phyloP scores from a whole-genome alignment of 53 echinoderm and acorn worm genomes.

The Paracentrotus lividus region DNA sequence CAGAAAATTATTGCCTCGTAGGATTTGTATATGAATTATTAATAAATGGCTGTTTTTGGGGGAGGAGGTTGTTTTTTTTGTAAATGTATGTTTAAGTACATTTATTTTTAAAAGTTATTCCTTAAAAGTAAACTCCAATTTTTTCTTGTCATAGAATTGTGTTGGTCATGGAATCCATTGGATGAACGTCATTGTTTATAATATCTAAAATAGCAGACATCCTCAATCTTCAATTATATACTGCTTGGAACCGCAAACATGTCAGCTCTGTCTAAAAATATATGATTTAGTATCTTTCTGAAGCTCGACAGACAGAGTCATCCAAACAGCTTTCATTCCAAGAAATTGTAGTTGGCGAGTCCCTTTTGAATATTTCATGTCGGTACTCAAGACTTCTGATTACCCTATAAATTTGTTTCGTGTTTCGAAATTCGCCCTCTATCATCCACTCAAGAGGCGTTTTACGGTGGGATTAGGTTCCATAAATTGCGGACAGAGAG shows the following conservation, averaged over 20 bases:
- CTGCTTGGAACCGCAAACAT: not conserved
- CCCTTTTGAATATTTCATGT: slow-evolving; percentile 11
- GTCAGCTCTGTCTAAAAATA: not conserved
- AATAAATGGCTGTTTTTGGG: not conserved
- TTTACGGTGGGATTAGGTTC: slow-evolving; percentile 17
- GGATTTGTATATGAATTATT: not conserved
- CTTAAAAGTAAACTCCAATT: not conserved
- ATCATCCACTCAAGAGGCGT: slow-evolving; percentile 5
- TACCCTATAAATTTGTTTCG: slow-evolving; percentile 31
- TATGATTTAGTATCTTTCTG: not conserved
- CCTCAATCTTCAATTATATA: not conserved
- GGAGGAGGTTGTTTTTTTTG: not conserved
- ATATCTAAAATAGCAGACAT: not conserved
- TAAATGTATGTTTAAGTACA: not conserved
- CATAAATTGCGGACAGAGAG: slow-evolving; percentile 1
- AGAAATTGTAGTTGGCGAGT: not conserved
- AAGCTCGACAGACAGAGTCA: not conserved
- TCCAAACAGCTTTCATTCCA: not conserved
- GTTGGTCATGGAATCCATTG: not conserved
- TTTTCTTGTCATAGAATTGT: not conserved
- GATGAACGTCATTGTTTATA: not conserved
- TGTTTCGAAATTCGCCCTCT: slow-evolving; percentile 10
- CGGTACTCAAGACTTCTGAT: slow-evolving; percentile 21
- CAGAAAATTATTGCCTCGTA: not conserved
- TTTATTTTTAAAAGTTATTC: not conserved